phyloP scores from a whole-genome alignment of 2,797 vertebrate species.

The Anolis apletophallus region DNA sequence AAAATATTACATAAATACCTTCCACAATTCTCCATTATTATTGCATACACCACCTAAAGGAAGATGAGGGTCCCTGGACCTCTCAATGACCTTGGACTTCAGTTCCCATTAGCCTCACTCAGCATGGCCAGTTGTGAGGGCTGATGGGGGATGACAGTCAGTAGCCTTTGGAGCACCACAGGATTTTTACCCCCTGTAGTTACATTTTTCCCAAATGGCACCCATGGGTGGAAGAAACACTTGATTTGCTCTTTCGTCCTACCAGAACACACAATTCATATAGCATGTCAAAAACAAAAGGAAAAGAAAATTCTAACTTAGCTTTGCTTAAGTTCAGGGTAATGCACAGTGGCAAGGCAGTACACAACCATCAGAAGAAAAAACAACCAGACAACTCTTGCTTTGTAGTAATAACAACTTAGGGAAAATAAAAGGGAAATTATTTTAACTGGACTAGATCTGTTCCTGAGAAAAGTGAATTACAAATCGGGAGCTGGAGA shows the following conservation, averaged over 20 bases:
- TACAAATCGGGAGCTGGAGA: slow-evolving; percentile 67
- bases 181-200: neutral
- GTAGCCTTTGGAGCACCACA: neutral
- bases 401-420: slow-evolving; percentile 66
- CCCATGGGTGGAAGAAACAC: neutral
- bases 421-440: slow-evolving; percentile 66
- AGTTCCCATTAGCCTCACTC: neutral
- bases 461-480: slow-evolving; percentile 79
- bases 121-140: neutral
- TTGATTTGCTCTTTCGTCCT: neutral
- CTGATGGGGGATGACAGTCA: neutral
- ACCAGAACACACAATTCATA: neutral
- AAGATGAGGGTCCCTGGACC: neutral
- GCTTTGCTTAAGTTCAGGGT: neutral
- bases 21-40: neutral
- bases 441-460: slow-evolving; percentile 74
- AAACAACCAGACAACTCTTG: slow-evolving; percentile 71
- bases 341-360: slow-evolving; percentile 38
- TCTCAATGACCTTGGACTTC: neutral
- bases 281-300: neutral
- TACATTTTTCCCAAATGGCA: neutral
- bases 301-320: neutral
- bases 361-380: slow-evolving; percentile 56
- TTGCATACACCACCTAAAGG: neutral
- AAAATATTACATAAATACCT: no score